phyloP scores from a whole-genome alignment of 2,797 vertebrate species.

The Phoebastria nigripes region DNA sequence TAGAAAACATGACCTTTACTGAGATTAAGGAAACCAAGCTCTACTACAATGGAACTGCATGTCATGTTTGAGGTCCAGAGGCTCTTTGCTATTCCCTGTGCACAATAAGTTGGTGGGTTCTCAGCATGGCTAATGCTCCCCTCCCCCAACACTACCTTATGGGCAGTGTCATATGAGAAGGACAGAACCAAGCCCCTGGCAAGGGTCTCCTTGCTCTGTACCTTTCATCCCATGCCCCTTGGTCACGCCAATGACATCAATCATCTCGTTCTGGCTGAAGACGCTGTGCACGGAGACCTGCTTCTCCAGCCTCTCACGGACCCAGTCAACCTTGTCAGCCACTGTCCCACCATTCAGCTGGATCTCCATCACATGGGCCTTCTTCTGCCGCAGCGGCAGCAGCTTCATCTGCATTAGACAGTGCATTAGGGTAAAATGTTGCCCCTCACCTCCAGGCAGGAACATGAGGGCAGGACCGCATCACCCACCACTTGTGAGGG shows the following conservation, averaged over 20 bases:
- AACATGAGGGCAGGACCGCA: not conserved
- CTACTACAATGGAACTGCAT: not conserved
- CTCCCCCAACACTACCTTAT: not conserved
- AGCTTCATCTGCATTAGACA: conserved; percentile 81
- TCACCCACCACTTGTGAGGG: not conserved
- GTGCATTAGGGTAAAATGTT: accelerated
- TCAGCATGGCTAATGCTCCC: not conserved
- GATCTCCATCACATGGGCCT: conserved; percentile 92
- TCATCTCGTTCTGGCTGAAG: conserved; percentile 89
- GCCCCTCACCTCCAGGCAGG: accelerated
- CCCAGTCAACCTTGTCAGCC: conserved; percentile 93
- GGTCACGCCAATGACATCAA: conserved; percentile 91
- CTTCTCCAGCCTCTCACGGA: conserved; percentile 86
- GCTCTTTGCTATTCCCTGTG: not conserved
- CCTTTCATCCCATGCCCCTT: conserved; percentile 93
- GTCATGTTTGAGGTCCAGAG: not conserved
- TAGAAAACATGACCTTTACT: not conserved
- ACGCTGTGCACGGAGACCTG: conserved; percentile 82
- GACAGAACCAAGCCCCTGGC: not conserved
- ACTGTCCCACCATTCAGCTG: conserved; percentile 90
- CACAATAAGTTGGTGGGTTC: not conserved
- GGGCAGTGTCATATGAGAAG: not conserved
- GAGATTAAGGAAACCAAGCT: not conserved
- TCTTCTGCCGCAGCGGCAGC: conserved; percentile 88
- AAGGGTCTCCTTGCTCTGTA: conserved; percentile 22